Evolutionary conservation across 2,888 invertebrate species (phyloP).

Genomic region (Podotricha telesiphe): DNA sequence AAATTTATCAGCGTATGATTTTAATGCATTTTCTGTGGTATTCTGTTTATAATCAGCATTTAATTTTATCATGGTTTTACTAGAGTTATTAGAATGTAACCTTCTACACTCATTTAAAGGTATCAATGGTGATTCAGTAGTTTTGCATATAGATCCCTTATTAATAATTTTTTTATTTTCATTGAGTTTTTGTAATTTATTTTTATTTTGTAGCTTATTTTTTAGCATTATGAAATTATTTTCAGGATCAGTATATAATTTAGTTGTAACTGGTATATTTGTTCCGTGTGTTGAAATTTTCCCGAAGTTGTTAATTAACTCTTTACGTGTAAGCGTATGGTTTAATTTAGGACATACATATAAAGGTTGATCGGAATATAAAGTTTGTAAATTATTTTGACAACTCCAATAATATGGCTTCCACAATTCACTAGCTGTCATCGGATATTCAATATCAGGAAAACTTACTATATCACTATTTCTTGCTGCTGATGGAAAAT

Average conservation of each 20-base stretch:
- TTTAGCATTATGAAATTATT: slow-evolving; percentile 20
- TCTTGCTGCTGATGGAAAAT: slow-evolving; percentile 39
- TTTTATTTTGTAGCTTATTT: slow-evolving; percentile 3
- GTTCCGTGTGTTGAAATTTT: not conserved
- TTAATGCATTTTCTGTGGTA: not conserved
- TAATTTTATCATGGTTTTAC: not conserved
- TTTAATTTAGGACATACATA: slow-evolving; percentile 5
- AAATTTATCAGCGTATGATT: slow-evolving; percentile 20
- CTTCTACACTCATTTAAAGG: too few relatives aligned
- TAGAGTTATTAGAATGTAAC: not conserved
- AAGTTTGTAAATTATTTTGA: slow-evolving; percentile 5
- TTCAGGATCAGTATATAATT: slow-evolving; percentile 21
- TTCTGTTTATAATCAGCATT: too few relatives aligned
- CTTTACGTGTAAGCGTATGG: not conserved
- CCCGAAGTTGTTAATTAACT: slow-evolving; percentile 2
- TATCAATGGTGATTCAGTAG: too few relatives aligned
- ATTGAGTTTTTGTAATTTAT: not conserved
- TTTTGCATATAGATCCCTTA: not conserved
- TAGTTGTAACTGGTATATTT: slow-evolving; percentile 7
- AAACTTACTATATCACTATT: slow-evolving; percentile 52
- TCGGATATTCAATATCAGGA: slow-evolving; percentile 70
- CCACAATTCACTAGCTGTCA: slow-evolving; percentile 63
- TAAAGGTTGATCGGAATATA: slow-evolving; percentile 4
- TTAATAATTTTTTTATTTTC: not conserved
- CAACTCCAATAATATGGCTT: slow-evolving; percentile 59